Evolutionary conservation across 2,113 vertebrate species (phyloP).

Genomic region (Onychorhynchus coronatus): DNA sequence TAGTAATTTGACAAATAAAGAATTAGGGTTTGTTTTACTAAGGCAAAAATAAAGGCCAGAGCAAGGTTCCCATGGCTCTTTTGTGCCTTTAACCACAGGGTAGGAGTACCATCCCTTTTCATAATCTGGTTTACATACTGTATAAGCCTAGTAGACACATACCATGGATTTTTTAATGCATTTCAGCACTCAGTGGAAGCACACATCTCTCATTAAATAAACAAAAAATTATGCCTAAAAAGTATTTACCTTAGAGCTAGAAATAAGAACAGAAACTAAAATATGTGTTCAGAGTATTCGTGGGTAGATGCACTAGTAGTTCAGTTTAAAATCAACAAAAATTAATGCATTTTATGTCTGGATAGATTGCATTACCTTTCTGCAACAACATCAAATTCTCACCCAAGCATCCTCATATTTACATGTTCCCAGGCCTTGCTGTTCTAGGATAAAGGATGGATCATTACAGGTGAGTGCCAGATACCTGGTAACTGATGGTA

Average conservation of each 20-base stretch:
- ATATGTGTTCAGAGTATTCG: neutral
- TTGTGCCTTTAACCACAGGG: neutral
- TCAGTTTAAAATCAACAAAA: neutral
- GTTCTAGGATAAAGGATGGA: neutral
- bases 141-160: neutral
- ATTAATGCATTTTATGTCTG: neutral
- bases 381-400: neutral
- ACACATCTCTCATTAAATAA: neutral
- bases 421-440: neutral
- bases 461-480: neutral
- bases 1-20: constrained; percentile 51
- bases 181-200: neutral
- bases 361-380: neutral
- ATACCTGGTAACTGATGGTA: neutral
- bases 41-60: constrained; percentile 3
- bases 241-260: neutral
- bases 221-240: neutral
- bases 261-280: neutral
- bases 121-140: neutral
- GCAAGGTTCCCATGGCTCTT: neutral
- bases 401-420: neutral
- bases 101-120: neutral
- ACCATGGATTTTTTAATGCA: neutral
- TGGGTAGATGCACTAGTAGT: neutral
- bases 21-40: constrained; percentile 16